Evolutionary conservation across 2,797 vertebrate species (phyloP), one percentile per base, ranked within the genome.

Genomic region (Acomys russatus): DNA sequence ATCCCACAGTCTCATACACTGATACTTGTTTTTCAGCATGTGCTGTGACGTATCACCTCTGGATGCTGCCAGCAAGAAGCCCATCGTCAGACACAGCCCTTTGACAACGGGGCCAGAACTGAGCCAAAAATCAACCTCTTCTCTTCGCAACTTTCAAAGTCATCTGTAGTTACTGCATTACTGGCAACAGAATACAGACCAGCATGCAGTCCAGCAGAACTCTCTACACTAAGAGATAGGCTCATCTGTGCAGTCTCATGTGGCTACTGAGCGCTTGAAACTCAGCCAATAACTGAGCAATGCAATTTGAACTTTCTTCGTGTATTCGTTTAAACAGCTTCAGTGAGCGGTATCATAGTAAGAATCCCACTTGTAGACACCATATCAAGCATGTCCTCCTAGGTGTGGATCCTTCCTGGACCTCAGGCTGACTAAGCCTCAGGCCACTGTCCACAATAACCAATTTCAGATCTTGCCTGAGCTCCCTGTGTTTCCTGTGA

Each of bases 261-360:
- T 54, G 73, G 71, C 79, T 71, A 5, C 23, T 17, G 12, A 79
- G 94, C 59, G 76, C n/a, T 51, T 56, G 38, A 79, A 73, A 49
- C 11, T 44, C 33, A 61, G 83, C 91, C 63, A 38, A 35, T 18
- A 64, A 86, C 54, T 0, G 5, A 76, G 71, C 78, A 90, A 61
- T 66, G 35, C 17, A 51, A 54, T 74, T 74, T 94, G 44, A 76
- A 88, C 73, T 94, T 91, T 66, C 78, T 35, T n/a, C 8, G 74
- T 71, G 89, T 85, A 54, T 94, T 78, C 61, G 77, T 49, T 78
- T 82, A 59, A 95, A 82, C 18, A 93, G 63, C n/a, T 80, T 54
- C 12, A 15, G 71, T 9, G 56, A 88, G 59, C 59, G n/a, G 49
- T 44, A 88, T 30, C 18, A 44, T 1, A 49, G 76, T 61, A 83